Evolutionary conservation across 2,113 vertebrate genomes (phyloP).

Genomic region (Rhabdornis inornatus): DNA sequence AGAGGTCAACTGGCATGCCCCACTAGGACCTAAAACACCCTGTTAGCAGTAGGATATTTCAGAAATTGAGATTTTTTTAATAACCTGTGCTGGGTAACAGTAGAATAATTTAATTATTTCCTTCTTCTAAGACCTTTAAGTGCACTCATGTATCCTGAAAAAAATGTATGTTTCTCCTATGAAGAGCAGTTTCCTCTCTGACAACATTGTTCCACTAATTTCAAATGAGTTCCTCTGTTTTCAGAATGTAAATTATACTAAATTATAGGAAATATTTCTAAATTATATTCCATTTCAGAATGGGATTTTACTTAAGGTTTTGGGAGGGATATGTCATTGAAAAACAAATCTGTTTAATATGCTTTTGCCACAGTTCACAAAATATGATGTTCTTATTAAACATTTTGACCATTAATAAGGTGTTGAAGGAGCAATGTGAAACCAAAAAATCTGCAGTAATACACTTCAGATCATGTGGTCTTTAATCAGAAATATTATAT

Average conservation of each 20-base stretch:
- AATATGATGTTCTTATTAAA: neutral
- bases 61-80: neutral
- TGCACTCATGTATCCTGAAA: neutral
- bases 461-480: neutral
- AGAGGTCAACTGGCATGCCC: neutral
- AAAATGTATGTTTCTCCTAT: neutral
- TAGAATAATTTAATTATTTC: neutral
- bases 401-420: neutral
- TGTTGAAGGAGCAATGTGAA: neutral
- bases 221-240: neutral
- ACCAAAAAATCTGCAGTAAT: neutral
- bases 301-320: neutral
- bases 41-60: neutral
- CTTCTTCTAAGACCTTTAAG: neutral
- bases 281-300: neutral
- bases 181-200: neutral
- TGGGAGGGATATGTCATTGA: neutral
- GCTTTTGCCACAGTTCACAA: neutral
- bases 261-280: neutral
- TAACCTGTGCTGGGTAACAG: neutral
- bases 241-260: neutral
- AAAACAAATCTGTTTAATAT: neutral
- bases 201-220: neutral
- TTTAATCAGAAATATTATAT: neutral
- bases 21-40: fast-evolving